Evolutionary conservation across 2,113 vertebrate species (phyloP).

Genomic region (Zosterops japonicus): DNA sequence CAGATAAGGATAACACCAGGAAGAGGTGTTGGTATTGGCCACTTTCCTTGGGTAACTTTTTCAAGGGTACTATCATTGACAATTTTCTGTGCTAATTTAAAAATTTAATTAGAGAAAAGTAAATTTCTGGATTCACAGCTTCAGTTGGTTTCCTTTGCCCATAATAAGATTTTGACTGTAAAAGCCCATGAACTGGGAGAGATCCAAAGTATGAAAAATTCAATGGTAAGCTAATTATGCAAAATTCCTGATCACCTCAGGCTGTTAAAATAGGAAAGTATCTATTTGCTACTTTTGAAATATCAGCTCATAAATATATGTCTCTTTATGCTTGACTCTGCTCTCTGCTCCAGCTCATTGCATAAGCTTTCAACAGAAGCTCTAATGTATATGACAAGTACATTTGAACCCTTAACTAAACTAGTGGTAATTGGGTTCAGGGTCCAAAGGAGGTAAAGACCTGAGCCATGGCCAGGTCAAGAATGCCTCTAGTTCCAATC

Average conservation of each 20-base stretch:
- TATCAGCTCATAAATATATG: neutral
- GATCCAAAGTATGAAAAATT: neutral
- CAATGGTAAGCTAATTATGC: neutral
- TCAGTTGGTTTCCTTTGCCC: neutral
- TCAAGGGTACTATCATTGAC: neutral
- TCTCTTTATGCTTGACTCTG: neutral
- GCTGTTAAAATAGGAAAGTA: neutral
- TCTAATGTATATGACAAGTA: neutral
- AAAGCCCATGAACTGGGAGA: neutral
- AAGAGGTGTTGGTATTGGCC: neutral
- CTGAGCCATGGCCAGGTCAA: neutral
- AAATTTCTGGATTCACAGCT: neutral
- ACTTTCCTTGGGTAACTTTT: neutral
- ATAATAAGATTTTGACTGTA: neutral
- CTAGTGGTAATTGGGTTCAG: neutral
- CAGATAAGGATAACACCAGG: rapidly evolving
- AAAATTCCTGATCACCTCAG: neutral
- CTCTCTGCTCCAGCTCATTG: neutral
- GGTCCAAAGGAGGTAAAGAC: neutral
- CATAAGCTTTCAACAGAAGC: neutral
- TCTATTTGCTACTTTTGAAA: neutral
- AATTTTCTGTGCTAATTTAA: neutral
- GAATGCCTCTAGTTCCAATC: neutral
- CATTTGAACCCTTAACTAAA: neutral
- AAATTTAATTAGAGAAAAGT: neutral